A percentile compares a stretch with the other conserved stretches of the same genome.
Conservation (phyloP, 2,888 invertebrate species). For the Mythimna vitellina region DNA sequence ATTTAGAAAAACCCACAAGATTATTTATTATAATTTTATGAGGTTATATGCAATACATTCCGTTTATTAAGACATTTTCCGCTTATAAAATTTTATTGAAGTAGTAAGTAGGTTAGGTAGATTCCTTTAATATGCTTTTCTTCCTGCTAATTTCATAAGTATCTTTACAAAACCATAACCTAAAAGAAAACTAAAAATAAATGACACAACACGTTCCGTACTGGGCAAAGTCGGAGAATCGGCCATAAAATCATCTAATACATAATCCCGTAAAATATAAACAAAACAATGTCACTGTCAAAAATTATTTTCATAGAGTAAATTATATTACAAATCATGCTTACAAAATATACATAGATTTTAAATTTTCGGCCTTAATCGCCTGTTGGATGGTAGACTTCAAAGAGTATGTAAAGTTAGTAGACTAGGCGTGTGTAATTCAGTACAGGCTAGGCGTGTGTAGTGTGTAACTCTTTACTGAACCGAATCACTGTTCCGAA, state of each 20-base stretch:
- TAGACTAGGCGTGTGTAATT: too few relatives aligned
- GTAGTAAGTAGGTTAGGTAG: neutral
- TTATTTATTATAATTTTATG: neutral
- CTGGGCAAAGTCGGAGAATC: slow-evolving; percentile 13
- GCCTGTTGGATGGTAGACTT: too few relatives aligned
- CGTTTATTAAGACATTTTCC: neutral
- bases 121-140: slow-evolving; percentile 5
- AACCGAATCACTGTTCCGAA: too few relatives aligned
- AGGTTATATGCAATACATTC: neutral
- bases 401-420: too few relatives aligned
- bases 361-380: too few relatives aligned
- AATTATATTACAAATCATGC: too few relatives aligned
- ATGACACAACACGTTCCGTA: slow-evolving; percentile 31
- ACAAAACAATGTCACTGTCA: neutral
- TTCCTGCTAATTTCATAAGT: slow-evolving; percentile 29
- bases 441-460: too few relatives aligned
- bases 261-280: neutral
- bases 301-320: too few relatives aligned
- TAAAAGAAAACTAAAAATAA: slow-evolving; percentile 48
- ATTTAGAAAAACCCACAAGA: neutral
- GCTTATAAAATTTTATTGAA: neutral
- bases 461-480: too few relatives aligned
- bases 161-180: slow-evolving; percentile 26
- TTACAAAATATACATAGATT: too few relatives aligned
- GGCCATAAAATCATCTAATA: slow-evolving; percentile 17